Evolutionary conservation across 2,888 invertebrate species (phyloP), one percentile per base, ranked within the genome.

Genomic region (Cantharis nigra): DNA sequence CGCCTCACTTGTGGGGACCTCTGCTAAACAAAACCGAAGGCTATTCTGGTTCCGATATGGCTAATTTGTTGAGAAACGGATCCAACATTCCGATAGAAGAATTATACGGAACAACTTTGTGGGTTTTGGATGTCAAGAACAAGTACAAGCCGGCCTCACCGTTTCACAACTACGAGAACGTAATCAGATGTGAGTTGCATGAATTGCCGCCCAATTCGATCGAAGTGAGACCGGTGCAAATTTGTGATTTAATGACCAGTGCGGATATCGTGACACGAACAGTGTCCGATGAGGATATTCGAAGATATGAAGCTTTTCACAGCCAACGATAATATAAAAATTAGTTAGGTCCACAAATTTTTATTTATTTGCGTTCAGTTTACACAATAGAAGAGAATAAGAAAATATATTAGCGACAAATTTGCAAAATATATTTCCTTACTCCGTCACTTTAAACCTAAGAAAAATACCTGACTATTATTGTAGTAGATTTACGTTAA

Each of bases 1-100:
- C 67, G 3, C 26, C 65, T 9, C 72, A 75, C 9, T 63, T 76
- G n/a, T 90, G 89, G 90, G 80, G 84, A 3, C 69, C 82, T 9
- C 83, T 91, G 26, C 82, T 89, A 9, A 83, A 87, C 26, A 83
- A 83, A 74, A 91, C 91, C 2, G 89, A 90, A 16, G 91, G 91
- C 0, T 91, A 88, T 83, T 91, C 91, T 10, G 90, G 91, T 9
- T 90, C 91, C 65, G 91, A 92, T 84, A 86, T 92, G n/a, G 85
- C 88, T 2, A 87, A 87, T 80, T 81, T 91, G 69, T 87, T 89
- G 0, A 86, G 89, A 64, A 87, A 85, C 62, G 90, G 90, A 1
- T 80, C 90, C 33, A 87, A 89, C 80, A 84, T 88, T 77, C 91
- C 91, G 7, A 84, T 91, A 64, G 85, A 88, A 74, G 90, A 91